phyloP scores from a whole-genome alignment of 2,797 vertebrate genomes.

The Emys orbicularis region DNA sequence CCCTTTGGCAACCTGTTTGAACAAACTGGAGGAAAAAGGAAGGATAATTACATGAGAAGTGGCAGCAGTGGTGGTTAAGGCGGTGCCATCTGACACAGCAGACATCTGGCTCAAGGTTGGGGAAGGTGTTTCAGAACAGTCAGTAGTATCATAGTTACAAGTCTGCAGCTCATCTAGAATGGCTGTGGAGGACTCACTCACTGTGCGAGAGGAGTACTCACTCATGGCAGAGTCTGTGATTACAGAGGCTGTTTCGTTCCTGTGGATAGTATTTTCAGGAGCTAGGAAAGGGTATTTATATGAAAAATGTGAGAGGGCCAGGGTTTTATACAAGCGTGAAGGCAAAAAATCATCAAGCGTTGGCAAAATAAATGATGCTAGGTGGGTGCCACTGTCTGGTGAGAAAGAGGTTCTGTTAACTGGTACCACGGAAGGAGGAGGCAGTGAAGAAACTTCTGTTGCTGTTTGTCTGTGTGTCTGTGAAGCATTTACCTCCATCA shows the following conservation, averaged over 20 bases:
- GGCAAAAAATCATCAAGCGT: slow-evolving; percentile 70
- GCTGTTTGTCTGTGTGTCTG: slow-evolving; percentile 81
- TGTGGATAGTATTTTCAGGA: slow-evolving; percentile 43
- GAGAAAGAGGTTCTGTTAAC: slow-evolving; percentile 78
- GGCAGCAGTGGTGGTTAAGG: slow-evolving; percentile 84
- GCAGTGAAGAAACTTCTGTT: slow-evolving; percentile 82
- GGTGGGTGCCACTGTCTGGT: slow-evolving; percentile 83
- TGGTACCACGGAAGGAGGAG: slow-evolving; percentile 78
- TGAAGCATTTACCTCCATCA: slow-evolving; percentile 82
- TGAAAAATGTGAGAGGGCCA: slow-evolving; percentile 42
- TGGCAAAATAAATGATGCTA: slow-evolving; percentile 83
- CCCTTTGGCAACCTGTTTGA: slow-evolving; percentile 62
- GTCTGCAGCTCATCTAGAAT: slow-evolving; percentile 91
- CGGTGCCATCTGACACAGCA: slow-evolving; percentile 80
- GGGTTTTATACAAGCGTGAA: slow-evolving; percentile 80
- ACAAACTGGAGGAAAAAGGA: slow-evolving; percentile 67
- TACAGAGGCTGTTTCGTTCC: slow-evolving; percentile 76
- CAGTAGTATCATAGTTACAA: slow-evolving; percentile 86
- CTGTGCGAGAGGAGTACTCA: slow-evolving; percentile 84
- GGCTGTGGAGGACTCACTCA: slow-evolving; percentile 83
- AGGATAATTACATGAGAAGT: slow-evolving; percentile 91
- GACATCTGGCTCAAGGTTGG: slow-evolving; percentile 91
- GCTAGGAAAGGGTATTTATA: slow-evolving; percentile 69
- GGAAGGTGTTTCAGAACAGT: slow-evolving; percentile 89
- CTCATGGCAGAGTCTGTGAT: slow-evolving; percentile 88